A percentile compares a stretch with the other conserved stretches of the same genome.
Evolutionary conservation across 2,888 invertebrate species (phyloP).

Genomic region (Sphaeridia pumilis): DNA sequence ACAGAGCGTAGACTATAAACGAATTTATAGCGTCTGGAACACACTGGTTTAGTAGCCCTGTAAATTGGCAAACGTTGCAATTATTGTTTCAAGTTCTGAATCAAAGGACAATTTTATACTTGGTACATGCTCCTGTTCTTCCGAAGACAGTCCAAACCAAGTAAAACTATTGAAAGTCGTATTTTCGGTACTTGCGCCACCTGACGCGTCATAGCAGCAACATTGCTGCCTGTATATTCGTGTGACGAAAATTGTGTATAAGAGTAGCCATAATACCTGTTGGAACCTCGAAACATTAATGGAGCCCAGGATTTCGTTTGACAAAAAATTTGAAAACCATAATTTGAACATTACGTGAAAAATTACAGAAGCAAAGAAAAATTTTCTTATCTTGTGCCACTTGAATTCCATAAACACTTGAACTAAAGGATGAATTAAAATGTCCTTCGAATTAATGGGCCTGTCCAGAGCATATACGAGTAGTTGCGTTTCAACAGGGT

Average conservation of each 20-base stretch:
- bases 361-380: conserved; percentile 10
- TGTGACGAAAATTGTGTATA: conserved; percentile 12
- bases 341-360: conserved; percentile 12
- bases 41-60: neutral
- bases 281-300: too few relatives aligned
- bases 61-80: too few relatives aligned
- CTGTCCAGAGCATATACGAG: conserved; percentile 10
- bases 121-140: neutral
- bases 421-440: conserved; percentile 11
- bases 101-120: neutral
- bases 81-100: neutral
- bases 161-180: neutral
- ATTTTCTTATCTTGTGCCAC: conserved; percentile 8
- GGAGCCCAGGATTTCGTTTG: too few relatives aligned
- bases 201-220: neutral
- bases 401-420: conserved; percentile 11
- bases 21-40: neutral
- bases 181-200: too few relatives aligned
- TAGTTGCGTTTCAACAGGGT: conserved; percentile 8
- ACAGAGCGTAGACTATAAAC: conserved; percentile 1
- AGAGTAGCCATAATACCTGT: conserved; percentile 10
- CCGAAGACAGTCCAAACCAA: conserved; percentile 9
- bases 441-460: conserved; percentile 4
- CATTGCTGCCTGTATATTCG: conserved; percentile 9
- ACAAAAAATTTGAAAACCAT: too few relatives aligned